Conservation (phyloP, 2,113 vertebrate genomes). For the Prionailurus bengalensis region DNA sequence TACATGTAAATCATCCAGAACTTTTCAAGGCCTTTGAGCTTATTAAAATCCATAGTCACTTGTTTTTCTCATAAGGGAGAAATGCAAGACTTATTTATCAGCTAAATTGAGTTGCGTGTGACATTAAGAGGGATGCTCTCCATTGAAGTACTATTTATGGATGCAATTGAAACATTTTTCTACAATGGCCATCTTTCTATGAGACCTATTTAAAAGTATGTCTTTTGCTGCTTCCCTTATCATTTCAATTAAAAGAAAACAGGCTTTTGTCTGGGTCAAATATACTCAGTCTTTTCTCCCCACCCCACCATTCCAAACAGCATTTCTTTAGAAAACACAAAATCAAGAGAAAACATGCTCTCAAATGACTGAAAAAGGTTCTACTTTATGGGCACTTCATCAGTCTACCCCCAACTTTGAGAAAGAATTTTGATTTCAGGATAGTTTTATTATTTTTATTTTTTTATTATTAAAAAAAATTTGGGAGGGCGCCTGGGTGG, state of each 20-base stretch:
- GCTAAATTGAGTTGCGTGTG: neutral
- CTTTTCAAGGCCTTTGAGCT: conserved; percentile 24
- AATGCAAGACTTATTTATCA: neutral
- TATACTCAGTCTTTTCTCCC: neutral
- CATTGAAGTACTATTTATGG: neutral
- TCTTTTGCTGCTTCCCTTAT: neutral
- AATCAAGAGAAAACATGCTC: neutral
- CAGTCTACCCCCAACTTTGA: neutral
- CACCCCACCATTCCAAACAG: neutral
- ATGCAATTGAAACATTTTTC: conserved; percentile 2
- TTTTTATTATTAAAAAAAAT: no score
- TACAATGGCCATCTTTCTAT: neutral
- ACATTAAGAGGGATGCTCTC: neutral
- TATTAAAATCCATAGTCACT: conserved; percentile 6
- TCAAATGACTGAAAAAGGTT: neutral
- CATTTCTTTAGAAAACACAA: neutral
- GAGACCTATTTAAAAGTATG: neutral
- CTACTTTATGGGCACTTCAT: neutral
- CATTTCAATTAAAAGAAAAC: neutral
- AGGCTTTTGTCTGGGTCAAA: neutral
- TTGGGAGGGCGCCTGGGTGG: no score
- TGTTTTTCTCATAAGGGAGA: neutral
- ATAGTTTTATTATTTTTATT: neutral
- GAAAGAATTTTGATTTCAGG: neutral
- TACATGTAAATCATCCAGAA: neutral